Evolutionary conservation across 1,140 invertebrate genomes (phyloP), one percentile per base, ranked within the genome.

Genomic region (Lucilia cuprina): DNA sequence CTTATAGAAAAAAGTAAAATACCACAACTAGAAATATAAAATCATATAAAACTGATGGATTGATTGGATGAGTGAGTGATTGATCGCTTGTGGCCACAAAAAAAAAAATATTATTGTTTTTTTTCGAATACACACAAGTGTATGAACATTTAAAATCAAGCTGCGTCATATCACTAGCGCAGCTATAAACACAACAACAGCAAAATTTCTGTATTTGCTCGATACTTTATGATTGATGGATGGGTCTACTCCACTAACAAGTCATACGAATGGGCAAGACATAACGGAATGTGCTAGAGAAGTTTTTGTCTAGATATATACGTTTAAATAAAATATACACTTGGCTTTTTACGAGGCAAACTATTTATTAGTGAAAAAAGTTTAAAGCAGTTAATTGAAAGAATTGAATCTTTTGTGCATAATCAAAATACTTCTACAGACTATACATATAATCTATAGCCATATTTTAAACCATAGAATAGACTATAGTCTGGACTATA

Each of bases 61-160:
- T 83, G 83, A 83, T 83, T 78, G 41, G 41, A 41, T 41, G 41
- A 41, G 41, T 41, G 83, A 77, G 34, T 83, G 83, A 83, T 83
- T 83, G 83, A 83, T 83, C 83, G 83, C 50, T 75, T 47, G 83
- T 60, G 55, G 55, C 55, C 55, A 60, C 55, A 60, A 60, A 60
- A 60, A n/a, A 17, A 60, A 60, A 60, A n/a, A n/a, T n/a, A 60
- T 7, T 7, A n/a, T n/a, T 60, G n/a, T 41, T 60, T 41, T 41
- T 41, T 41, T 41, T 60, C n/a, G n/a, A 60, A 60, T 17, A 60
- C 50, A 60, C 13, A 60, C 13, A 60, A 60, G 55, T 60, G 55
- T 60, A n/a, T 60, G 55, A 60, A 60, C n/a, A 14, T 60, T 60
- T 60, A n/a, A 60, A 60, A 60, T 60, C 55, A 60, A 60, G 55